phyloP scores from a whole-genome alignment of 2,113 vertebrate genomes.

The Dasyurus viverrinus region DNA sequence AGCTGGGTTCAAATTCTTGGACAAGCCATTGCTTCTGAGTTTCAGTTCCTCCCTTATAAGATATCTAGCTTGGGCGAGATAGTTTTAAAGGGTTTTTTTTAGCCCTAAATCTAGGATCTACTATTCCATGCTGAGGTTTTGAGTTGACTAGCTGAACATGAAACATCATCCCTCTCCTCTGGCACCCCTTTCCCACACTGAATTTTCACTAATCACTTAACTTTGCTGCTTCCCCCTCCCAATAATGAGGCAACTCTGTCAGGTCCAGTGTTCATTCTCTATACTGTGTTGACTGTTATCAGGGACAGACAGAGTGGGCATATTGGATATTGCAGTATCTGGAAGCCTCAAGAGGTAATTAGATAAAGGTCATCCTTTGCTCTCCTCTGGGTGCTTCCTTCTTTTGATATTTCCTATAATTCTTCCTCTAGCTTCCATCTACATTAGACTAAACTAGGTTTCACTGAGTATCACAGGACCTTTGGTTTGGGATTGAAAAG shows the following conservation, averaged over 20 bases:
- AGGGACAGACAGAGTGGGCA: no score
- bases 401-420: background rate
- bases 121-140: background rate
- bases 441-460: rapidly evolving
- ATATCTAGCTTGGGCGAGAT: background rate
- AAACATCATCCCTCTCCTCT: background rate
- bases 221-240: background rate
- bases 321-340: background rate
- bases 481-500: background rate
- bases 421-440: background rate
- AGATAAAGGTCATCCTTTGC: background rate
- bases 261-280: background rate
- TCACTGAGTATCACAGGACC: background rate
- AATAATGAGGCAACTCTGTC: background rate
- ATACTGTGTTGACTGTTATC: background rate
- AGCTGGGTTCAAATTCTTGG: background rate
- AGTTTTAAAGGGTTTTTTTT: background rate
- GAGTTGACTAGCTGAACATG: background rate
- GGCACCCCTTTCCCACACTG: background rate
- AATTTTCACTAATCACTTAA: background rate
- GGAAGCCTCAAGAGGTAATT: background rate
- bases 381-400: background rate
- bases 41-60: background rate
- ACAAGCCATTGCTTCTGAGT: background rate
- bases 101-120: background rate